A percentile compares a stretch with the other conserved stretches of the same genome.
These are phyloP conservation scores for Sarcophaga rosellei DNA, from an alignment of 2,888 invertebrate genomes.

Conservation along the genomic window DNA sequence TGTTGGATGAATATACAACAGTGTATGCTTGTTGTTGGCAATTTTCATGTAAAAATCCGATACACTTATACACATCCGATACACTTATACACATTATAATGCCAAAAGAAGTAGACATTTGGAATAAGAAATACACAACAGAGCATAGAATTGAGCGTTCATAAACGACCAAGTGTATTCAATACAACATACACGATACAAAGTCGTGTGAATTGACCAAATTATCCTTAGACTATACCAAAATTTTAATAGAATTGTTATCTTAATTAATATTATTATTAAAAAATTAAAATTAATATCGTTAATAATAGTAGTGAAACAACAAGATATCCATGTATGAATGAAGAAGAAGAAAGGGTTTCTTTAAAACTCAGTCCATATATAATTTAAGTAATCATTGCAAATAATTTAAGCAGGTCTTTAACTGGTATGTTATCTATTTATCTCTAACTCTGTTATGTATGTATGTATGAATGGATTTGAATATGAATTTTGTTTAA, in stretches of 20 bases:
- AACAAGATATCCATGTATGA: background rate
- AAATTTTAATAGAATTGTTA: slow-evolving; percentile 40
- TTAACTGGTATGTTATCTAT: background rate
- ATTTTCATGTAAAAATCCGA: too few relatives aligned
- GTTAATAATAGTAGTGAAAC: background rate
- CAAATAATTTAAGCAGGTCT: background rate
- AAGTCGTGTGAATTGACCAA: too few relatives aligned
- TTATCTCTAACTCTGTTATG: background rate
- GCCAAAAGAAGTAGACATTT: too few relatives aligned
- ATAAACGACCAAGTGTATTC: too few relatives aligned
- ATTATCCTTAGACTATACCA: slow-evolving; percentile 7
- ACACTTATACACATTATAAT: too few relatives aligned
- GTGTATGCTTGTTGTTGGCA: too few relatives aligned
- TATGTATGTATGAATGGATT: background rate
- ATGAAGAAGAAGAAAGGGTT: background rate
- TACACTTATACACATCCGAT: too few relatives aligned
- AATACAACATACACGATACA: too few relatives aligned
- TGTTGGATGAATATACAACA: too few relatives aligned
- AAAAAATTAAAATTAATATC: background rate
- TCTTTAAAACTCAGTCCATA: background rate
- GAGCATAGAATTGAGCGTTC: too few relatives aligned
- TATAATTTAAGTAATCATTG: background rate
- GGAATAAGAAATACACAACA: too few relatives aligned
- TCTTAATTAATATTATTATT: background rate
- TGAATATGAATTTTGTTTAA: background rate